Evolutionary conservation across 2,888 invertebrate species (phyloP), one percentile per base, ranked within the genome.

Genomic region (Hoplodrina ambigua): DNA sequence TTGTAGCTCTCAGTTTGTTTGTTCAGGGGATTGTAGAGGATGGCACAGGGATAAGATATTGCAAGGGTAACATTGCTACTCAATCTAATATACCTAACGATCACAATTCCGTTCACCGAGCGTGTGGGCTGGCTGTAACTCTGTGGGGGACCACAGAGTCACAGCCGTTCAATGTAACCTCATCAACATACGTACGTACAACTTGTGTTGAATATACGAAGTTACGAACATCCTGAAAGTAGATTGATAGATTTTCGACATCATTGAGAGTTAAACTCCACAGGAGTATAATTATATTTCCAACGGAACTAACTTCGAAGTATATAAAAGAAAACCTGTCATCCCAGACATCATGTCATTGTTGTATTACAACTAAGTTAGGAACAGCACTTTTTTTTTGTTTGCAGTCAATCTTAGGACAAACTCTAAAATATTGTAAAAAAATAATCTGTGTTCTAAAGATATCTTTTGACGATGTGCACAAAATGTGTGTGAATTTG

Each of bases 211-310:
- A 62, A 41, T 41, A 25, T 41, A 41, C 11, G 15, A 62, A 41
- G 25, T n/a, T 41, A 41, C 11, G 58, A 25, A 17, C 58, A 46
- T 46, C 13, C 62, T 41, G n/a, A 44, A 62, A 62, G n/a, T 25
- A n/a, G 41, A 54, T 30, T 25, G 13, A 17, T 3, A 46, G 3
- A 46, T 46, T 46, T 46, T 46, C 17, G 5, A 17, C 17, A 46
- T 46, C 41, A 41, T 41, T 3, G 13, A 41, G 41, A 11, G 15
- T 44, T 46, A 6, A 46, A 46, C 17, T 46, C 15, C 17, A 4
- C 17, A 46, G 5, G 17, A 4, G 17, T 46, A 17, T 17, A 1
- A 46, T 3, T 46, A 46, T 5, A 13, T 17, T 46, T 46, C 11
- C 11, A 46, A 46, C 1, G 17, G 46, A 15, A 44, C 44, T 2